Evolutionary conservation across 2,888 invertebrate species (phyloP), one percentile per base, ranked within the genome.

Genomic region (Hirudinaria manillensis): DNA sequence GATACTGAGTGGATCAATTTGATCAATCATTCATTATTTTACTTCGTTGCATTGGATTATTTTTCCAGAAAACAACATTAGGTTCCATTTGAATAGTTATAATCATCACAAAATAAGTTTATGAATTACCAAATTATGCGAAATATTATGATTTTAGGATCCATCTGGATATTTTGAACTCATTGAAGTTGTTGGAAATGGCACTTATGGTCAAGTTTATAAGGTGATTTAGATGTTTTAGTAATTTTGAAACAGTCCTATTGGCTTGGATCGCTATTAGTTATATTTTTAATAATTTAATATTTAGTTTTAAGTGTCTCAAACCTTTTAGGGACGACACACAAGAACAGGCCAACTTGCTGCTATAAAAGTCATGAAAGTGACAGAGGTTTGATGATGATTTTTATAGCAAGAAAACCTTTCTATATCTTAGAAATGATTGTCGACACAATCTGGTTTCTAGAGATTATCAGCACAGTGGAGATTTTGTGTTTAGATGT

Each of bases 321-420:
- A 36, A 45, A 45, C 19, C 36, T 3, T 55, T 27, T 38, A 97
- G 94, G 98, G 99, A 80, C 92, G 98, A 77, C 98, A 99, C 87
- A 98, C 97, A 80, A 98, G 98, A 89, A 99, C 99, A 81, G 97
- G 98, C 80, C 98, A 99, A 87, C 89, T 99, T 88, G 98, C 98
- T 80, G 99, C 99, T 86, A 99, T 99, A 87, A 99, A 99, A 89
- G 97, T 99, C 85, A 99, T 99, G 99, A 97, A 97, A 87, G 97
- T 99, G 83, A 99, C 97, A 81, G 97, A 98, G 87, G 89, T 89
- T 83, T 84, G 86, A 65, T 4, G 45, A 45, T 16, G 16, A 16
- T 45, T 45, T n/a, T n/a, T n/a, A n/a, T 38, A 67, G 29, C 6
- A 66, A 66, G 3, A 24, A 27, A 10, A 45, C 45, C 10, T 45